Evolutionary conservation across 2,888 invertebrate genomes (phyloP), one percentile per base, ranked within the genome.

Genomic region (Metalampra italica): DNA sequence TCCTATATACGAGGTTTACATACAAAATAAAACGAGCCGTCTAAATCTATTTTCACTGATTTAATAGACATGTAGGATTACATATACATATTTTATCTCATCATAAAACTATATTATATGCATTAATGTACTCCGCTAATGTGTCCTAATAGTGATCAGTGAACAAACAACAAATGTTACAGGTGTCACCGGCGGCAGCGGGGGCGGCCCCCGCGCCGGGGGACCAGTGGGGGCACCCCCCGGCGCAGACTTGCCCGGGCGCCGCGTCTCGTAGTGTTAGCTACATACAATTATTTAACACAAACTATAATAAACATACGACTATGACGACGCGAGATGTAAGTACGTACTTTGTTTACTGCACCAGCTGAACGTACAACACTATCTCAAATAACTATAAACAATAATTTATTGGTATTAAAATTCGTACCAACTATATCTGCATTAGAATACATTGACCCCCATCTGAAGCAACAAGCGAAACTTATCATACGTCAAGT

Each of bases 41-140:
- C 55, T 66, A 70, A 74, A 84, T 87, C 87, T 89, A 87, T 87
- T 87, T 85, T 86, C 82, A 85, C 81, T 68, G 81, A 86, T 89
- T 88, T 88, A 89, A 89, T 89, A 89, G 88, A 89, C 88, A 88
- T 84, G 88, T 88, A 89, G 88, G 88, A 86, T 88, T 89, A 89
- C 86, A 89, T 86, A 84, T 87, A 87, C 86, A 88, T 87, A 87
- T 82, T 87, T 77, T 77, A 82, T 83, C 73, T 83, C 83, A 79
- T 82, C 85, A 87, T 87, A 85, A 86, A 87, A 88, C 88, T 87
- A 87, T 87, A 87, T 82, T 80, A 78, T 78, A 84, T 82, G 86
- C 81, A 81, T 78, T 81, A 82, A 81, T 82, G 82, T 84, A 85
- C 67, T 78, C 80, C 78, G 79, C 86, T 86, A 87, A 78, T 73